Evolutionary conservation across 2,888 invertebrate species (phyloP), one percentile per base, ranked within the genome.

Genomic region (Acronicta alni): DNA sequence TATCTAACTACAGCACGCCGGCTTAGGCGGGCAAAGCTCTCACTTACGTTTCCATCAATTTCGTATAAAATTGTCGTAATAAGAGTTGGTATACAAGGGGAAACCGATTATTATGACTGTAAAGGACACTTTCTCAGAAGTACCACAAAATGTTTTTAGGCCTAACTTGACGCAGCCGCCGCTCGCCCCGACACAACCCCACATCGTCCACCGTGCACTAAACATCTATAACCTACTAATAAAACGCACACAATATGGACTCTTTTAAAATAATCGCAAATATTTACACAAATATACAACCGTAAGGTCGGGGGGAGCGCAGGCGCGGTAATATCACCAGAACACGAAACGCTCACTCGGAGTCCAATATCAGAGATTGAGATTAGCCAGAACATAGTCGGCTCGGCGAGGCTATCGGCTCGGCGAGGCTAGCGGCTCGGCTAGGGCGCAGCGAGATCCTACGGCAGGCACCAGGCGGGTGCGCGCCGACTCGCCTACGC

Each of bases 401-500:
- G 54, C 46, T 67, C 81, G 84, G 83, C 84, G 85, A 77, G 83
- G 83, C 67, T 71, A 72, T 76, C 56, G 60, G 70, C 56, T 68
- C 81, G 83, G 82, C 84, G 85, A 77, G 83, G 83, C 67, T 70
- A 72, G 75, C 56, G 60, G 71, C 56, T 70, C 59, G 69, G 72
- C 82, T 80, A 85, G 76, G 85, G 85, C 85, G 85, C 78, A 82
- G 83, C 68, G 68, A 75, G 78, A 48, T 68, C 72, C 57, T 73
- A 77, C 48, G 81, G 84, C 82, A 79, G 70, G 82, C 80, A 82
- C 89, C 90, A 89, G 69, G 84, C 67, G 53, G 84, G 82, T 62
- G 80, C 81, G 80, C 86, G 87, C 75, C 85, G 88, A 73, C 79
- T 84, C 81, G 88, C 95, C 97, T 97, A 98, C 95, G 97, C 97